Base-by-base conservation (phyloP, 2,888 invertebrate genomes). In the Oegoconia quadripuncta region DNA sequence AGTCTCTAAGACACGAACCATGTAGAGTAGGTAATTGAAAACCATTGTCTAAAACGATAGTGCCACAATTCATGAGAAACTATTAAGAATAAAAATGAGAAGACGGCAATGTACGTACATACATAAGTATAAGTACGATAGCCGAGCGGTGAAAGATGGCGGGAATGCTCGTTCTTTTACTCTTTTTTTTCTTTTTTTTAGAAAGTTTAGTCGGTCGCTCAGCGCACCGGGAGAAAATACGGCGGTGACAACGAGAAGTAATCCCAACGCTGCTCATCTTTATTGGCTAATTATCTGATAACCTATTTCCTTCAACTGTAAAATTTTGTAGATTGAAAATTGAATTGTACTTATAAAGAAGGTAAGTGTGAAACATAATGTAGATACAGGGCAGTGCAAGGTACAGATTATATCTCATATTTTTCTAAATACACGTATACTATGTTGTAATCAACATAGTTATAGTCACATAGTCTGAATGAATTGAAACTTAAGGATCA, bases 191-290 rank as follows among this genome's bases (percentile, higher is more conserved):
- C 50, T 44, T 72, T 74, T 81, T 82, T 86, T 87, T 87, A 87
- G 87, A 87, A 87, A 87, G 87, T 86, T 75, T 69, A 73, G 79
- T 76, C 74, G 75, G 75, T 69, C 75, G 77, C 80, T n/a, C n/a
- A n/a, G 66, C 32, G 17, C 74, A 50, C 76, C 77, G 68, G 73
- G 84, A 76, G 84, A 87, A 86, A 87, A 83, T 82, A 80, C 72
- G 59, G 63, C 68, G 69, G 36, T 31, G 34, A 30, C 46, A 66
- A 31, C 47, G 66, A 64, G 64, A 64, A 66, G 67, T 73, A 74
- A 74, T 75, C 73, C 74, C 68, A 67, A 67, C 70, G 65, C 64
- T 70, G 69, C 69, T 75, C 79, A 71, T 78, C 75, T 74, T 71
- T 72, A 71, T 70, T 69, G 64, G 63, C 65, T 58, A 63, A 68